Evolutionary conservation across 2,797 vertebrate species (phyloP).

Genomic region (Ataeniobius toweri): DNA sequence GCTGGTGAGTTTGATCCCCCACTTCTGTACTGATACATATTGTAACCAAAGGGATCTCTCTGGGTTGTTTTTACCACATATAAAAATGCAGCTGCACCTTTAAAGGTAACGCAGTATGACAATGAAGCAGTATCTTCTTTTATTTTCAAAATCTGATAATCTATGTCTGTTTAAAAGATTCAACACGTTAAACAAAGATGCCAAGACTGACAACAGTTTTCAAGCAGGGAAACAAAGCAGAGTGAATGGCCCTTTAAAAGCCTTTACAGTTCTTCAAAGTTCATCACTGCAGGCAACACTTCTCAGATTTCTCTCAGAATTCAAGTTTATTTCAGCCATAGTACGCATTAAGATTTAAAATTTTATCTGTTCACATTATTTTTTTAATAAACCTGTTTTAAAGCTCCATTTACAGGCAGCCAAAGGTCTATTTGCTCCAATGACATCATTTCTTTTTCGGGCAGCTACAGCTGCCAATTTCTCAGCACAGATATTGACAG

Average conservation of each 20-base stretch:
- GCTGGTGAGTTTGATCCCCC: neutral
- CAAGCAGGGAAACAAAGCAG: no score
- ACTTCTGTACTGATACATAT: neutral
- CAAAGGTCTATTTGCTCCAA: constrained; percentile 3
- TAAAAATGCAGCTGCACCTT: neutral
- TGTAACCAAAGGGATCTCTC: neutral
- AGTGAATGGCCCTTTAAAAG: neutral
- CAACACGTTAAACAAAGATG: neutral
- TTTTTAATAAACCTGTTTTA: constrained; percentile 3
- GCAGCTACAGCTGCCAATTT: constrained; percentile 1
- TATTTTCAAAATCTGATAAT: neutral
- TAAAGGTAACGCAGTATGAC: neutral
- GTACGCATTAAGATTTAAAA: constrained; percentile 27
- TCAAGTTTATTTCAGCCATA: neutral
- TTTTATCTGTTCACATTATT: neutral
- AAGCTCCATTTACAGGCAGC: constrained; percentile 2
- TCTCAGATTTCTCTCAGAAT: neutral
- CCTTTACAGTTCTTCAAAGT: neutral
- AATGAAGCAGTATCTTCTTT: neutral
- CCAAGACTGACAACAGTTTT: neutral
- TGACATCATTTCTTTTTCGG: constrained; percentile 25
- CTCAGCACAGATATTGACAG: constrained; percentile 1
- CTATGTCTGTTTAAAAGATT: neutral
- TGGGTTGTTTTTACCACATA: neutral
- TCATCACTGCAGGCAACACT: neutral